Evolutionary conservation across 2,113 vertebrate genomes (phyloP).

Genomic region (Peromyscus leucopus): DNA sequence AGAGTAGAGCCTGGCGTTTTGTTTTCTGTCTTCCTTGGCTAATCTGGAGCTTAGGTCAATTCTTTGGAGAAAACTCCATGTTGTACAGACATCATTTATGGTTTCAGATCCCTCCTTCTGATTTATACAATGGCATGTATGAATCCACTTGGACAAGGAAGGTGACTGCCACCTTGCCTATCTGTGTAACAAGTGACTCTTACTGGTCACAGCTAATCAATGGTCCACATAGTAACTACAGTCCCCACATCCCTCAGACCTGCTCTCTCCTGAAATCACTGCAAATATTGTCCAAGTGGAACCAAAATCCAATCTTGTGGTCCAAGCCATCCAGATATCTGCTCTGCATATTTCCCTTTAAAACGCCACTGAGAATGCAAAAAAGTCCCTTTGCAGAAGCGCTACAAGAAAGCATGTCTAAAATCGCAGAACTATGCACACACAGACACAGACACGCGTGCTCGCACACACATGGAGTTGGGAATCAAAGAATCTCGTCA

Average conservation of each 20-base stretch:
- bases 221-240: slow-evolving; percentile 34
- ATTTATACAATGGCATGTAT: slow-evolving; percentile 58
- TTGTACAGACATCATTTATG: neutral
- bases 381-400: slow-evolving; percentile 84
- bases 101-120: slow-evolving; percentile 76
- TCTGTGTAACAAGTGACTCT: slow-evolving; percentile 3
- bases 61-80: slow-evolving; percentile 31
- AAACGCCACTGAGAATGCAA: slow-evolving; percentile 71
- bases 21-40: slow-evolving; percentile 35
- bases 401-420: slow-evolving; percentile 88
- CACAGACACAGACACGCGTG: slow-evolving; percentile 71
- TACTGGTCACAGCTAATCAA: slow-evolving; percentile 65
- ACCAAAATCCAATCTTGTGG: slow-evolving; percentile 2
- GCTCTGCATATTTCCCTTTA: slow-evolving; percentile 70
- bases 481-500: slow-evolving; percentile 77
- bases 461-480: slow-evolving; percentile 67
- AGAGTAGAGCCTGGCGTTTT: slow-evolving; percentile 14
- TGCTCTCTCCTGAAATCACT: slow-evolving; percentile 63
- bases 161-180: slow-evolving; percentile 42
- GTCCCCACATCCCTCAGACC: slow-evolving; percentile 51
- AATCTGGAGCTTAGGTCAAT: neutral
- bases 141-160: slow-evolving; percentile 26
- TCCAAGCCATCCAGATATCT: slow-evolving; percentile 50
- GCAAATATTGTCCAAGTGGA: slow-evolving; percentile 33
- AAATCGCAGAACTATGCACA: slow-evolving; percentile 86